Base-by-base conservation (phyloP, 2,888 invertebrate genomes). In the Caenorhabditis panamensis region DNA sequence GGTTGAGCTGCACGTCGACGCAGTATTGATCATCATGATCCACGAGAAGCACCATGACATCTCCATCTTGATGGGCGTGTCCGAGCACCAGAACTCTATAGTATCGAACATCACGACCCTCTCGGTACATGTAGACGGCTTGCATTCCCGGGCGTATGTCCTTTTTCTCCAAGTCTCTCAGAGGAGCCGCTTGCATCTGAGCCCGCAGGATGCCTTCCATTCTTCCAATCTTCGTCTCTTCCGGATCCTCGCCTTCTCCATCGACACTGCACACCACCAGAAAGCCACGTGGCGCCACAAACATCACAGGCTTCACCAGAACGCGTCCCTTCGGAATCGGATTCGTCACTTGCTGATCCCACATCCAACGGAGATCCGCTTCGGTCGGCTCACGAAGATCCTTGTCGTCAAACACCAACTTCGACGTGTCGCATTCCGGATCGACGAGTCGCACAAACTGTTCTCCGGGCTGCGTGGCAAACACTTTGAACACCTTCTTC, bases 301-400 rank as follows among this genome's bases (percentile, higher is more conserved):
- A 78, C 67, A 76, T 68, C 2, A 68, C 68, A 3, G 76, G 76
- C n/a, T 56, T 76, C 18, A 67, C 26, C 2, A 47, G n/a, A 1
- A 31, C 13, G 3, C 44, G 53, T 28, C 51, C 37, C 4, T 9
- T 6, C 20, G 20, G 56, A n/a, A n/a, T n/a, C 28, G 26, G 9
- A 1, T 20, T 1, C 24, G n/a, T 8, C 13, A 41, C 37, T 16
- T 20, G 16, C 28, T 59, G 51, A 36, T 18, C 44, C 24, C 51
- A 20, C 71, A 78, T 66, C 78, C 78, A 78, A 47, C 71, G 69
- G 6, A 78, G 26, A 66, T 78, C 78, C 6, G 71, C 41, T 31
- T 78, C 78, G 18, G 72, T 4, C 2, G 69, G 71, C 0, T 28
- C 66, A 8, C 75, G 75, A 4, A 75, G 59, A 28, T 51, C 8